Base-by-base conservation (phyloP, 2,888 invertebrate genomes). In the Ernsta delagoae region DNA sequence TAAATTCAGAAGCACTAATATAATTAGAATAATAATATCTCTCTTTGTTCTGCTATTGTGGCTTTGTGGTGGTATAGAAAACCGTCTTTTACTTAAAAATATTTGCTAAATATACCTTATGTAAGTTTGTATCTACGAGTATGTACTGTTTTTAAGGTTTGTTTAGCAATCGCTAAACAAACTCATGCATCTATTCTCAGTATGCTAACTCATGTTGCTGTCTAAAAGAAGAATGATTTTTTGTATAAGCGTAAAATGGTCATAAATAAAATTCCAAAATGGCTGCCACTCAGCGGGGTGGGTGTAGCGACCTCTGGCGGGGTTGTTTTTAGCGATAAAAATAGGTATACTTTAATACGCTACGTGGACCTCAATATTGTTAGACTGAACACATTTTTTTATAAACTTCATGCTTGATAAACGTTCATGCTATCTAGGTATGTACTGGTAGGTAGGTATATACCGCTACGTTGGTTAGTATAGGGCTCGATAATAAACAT, bases 261-360 rank as follows among this genome's bases (percentile, higher is more conserved):
- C 50, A 50, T 50, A 50, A 50, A 50, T 50, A 50, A 50, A 50
- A 50, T 1, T 12, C 16, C 50, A 50, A 50, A 16, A 16, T 50
- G 50, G 16, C 50, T 50, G 16, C 50, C 50, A 50, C 50, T 50
- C 50, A 50, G 50, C 50, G 5, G 50, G 50, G 12, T 50, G 50
- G 50, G 50, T 16, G 50, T 50, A 50, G 16, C 50, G 50, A 50
- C 50, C 50, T 50, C 50, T 50, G 16, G 3, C 16, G 4, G 50
- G 50, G 50, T 16, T 50, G 50, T 8, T 16, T 50, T 50, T 50
- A 50, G 8, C 50, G 16, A 50, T 50, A 50, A 50, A 50, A 50
- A 50, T 50, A 50, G 8, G 8, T 16, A 16, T 50, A 39, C 39
- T n/a, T 39, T 39, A 1, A 5, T 12, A 45, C 4, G 9, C 45